Evolutionary conservation across 1,140 invertebrate species (phyloP).

Genomic region (Dendroctonus ponderosae): DNA sequence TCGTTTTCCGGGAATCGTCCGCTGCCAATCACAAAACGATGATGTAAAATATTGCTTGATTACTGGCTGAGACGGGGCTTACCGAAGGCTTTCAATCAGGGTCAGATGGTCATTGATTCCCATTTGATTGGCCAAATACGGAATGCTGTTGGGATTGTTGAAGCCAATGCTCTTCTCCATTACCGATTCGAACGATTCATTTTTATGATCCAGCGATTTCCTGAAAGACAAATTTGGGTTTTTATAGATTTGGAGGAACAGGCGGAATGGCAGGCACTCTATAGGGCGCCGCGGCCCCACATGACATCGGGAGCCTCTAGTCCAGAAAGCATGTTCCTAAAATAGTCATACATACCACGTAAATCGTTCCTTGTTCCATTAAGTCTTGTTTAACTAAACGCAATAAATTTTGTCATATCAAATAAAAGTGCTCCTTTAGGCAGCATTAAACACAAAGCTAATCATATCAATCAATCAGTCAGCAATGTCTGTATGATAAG

Average conservation of each 20-base stretch:
- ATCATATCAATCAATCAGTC: too few species aligned
- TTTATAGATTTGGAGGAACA: background rate
- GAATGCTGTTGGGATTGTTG: constrained; percentile 86
- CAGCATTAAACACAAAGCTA: constrained; percentile 12
- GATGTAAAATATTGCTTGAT: constrained; percentile 4
- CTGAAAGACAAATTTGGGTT: constrained; percentile 52
- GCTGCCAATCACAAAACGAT: constrained; percentile 52
- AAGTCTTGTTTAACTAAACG: constrained; percentile 12
- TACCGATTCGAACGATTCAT: constrained; percentile 78
- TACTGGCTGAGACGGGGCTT: constrained; percentile 31
- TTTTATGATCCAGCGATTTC: constrained; percentile 76
- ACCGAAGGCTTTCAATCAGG: constrained; percentile 75
- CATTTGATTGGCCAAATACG: constrained; percentile 71
- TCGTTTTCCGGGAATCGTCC: constrained; percentile 75
- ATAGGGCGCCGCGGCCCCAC: too few species aligned
- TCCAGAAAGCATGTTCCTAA: too few species aligned
- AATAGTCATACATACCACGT: constrained; percentile 22
- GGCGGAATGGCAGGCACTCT: constrained; percentile 1
- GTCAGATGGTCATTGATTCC: constrained; percentile 70
- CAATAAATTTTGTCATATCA: constrained; percentile 25
- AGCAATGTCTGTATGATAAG: constrained; percentile 14
- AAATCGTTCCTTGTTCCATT: constrained; percentile 9
- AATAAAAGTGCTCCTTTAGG: constrained; percentile 11
- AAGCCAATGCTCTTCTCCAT: constrained; percentile 82
- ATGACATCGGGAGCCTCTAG: too few species aligned